Evolutionary conservation across 2,797 vertebrate genomes (phyloP).

Genomic region (Dipus sagitta): DNA sequence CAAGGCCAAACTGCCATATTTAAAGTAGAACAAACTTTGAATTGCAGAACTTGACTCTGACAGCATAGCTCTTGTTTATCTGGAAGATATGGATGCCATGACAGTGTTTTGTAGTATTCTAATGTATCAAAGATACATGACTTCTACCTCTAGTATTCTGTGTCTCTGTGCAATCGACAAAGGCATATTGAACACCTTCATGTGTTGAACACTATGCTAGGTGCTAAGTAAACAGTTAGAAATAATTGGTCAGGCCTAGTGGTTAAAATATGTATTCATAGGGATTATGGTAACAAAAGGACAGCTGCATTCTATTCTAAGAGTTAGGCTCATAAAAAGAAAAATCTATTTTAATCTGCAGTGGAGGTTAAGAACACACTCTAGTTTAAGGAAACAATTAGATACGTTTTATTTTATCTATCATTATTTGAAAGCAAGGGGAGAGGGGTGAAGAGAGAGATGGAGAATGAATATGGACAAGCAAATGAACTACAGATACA

Average conservation of each 20-base stretch:
- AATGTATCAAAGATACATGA: not conserved
- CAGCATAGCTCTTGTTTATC: not conserved
- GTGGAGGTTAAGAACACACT: not conserved
- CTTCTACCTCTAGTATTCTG: not conserved
- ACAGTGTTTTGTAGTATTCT: not conserved
- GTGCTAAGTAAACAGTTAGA: not conserved
- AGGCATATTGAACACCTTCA: not conserved
- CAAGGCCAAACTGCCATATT: not conserved
- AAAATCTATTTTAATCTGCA: not conserved
- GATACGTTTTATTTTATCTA: not conserved
- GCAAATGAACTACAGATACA: no score
- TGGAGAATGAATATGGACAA: no score
- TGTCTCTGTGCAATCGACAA: not conserved
- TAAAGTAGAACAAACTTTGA: slow-evolving; percentile 31
- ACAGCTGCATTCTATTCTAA: not conserved
- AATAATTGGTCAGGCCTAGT: not conserved
- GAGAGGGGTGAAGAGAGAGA: no score
- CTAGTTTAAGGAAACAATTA: not conserved
- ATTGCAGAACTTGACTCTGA: not conserved
- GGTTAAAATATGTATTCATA: not conserved
- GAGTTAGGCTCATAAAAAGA: not conserved
- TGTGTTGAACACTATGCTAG: not conserved
- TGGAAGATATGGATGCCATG: not conserved
- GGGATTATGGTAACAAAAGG: not conserved
- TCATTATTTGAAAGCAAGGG: no score